Base-by-base conservation (phyloP, 2,797 vertebrate genomes). In the Rhynchotus rufescens region DNA sequence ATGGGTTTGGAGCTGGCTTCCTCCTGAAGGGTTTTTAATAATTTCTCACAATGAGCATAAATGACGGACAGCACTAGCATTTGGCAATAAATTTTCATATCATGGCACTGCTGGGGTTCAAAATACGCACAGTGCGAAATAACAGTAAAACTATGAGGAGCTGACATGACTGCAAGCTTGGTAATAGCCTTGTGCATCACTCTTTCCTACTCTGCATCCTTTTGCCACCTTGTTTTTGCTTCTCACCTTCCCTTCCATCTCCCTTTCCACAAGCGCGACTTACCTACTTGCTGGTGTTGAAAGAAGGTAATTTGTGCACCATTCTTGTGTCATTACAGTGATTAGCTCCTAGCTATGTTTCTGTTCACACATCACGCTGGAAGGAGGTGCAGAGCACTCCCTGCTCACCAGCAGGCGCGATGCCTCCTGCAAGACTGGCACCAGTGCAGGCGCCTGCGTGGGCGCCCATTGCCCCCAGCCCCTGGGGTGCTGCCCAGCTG, bases 311-410 rank as follows among this genome's bases (percentile, higher is more conserved):
- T 92, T 64, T 80, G 84, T 78, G 65, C 61, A 82, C 92, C 59
- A 3, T 92, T 93, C 68, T 90, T 88, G 66, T 77, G 80, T 83
- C 91, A 94, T 93, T 94, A 90, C 47, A 90, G 88, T 76, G 93
- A 92, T 96, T 86, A 93, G 84, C 1, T 0, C 80, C 45, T 85
- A 85, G 76, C 91, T 85, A 5, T 78, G 85, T 91, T 67, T 67
- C 90, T 87, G 19, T 80, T 88, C 60, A 21, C 28, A 8, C 47
- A 59, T 91, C 3, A 6, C 0, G 0, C 75, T 91, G 91, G 86
- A 88, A 91, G 72, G 73, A 28, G 51, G 66, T 83, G 88, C 57
- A 17, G 12, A 80, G 91, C 69, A 75, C 84, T 89, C 45, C 69
- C 45, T 11, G 51, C 86, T 83, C 73, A 34, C 21, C 76, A 80